A percentile compares a stretch with the other conserved stretches of the same genome.
Evolutionary conservation across 1,140 invertebrate species (phyloP).

Genomic region (Aphidius ervi): DNA sequence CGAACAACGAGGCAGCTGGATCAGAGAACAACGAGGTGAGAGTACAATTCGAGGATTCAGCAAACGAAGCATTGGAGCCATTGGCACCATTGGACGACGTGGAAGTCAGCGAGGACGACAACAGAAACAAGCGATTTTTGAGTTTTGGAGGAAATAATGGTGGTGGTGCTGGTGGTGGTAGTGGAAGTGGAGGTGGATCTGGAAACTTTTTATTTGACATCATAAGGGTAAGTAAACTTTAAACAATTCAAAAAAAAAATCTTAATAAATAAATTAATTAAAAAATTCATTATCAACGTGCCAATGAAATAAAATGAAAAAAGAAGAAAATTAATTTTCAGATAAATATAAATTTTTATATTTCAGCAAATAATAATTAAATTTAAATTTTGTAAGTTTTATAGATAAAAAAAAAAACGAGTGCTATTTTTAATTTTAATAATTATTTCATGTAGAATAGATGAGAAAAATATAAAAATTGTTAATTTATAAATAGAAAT

Average conservation of each 20-base stretch:
- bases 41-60: conserved; percentile 59
- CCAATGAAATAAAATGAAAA: neutral
- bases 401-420: neutral
- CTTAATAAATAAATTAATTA: neutral
- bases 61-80: conserved; percentile 50
- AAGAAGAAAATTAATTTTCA: neutral
- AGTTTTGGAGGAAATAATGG: conserved; percentile 55
- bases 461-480: neutral
- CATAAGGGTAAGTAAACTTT: conserved; percentile 66
- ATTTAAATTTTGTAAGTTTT: neutral
- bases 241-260: conserved; percentile 7
- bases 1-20: conserved; percentile 52
- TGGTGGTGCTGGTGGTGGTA: conserved; percentile 45
- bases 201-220: conserved; percentile 85
- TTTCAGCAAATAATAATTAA: neutral
- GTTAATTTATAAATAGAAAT: conserved; percentile 21
- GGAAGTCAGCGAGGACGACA: conserved; percentile 66
- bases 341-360: neutral
- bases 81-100: conserved; percentile 58
- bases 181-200: conserved; percentile 64
- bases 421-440: no score
- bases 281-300: neutral
- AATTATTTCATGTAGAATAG: neutral
- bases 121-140: conserved; percentile 75
- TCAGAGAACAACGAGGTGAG: conserved; percentile 62